Conservation (phyloP, 2,888 invertebrate genomes). For the Lasioglossum villosulum region DNA sequence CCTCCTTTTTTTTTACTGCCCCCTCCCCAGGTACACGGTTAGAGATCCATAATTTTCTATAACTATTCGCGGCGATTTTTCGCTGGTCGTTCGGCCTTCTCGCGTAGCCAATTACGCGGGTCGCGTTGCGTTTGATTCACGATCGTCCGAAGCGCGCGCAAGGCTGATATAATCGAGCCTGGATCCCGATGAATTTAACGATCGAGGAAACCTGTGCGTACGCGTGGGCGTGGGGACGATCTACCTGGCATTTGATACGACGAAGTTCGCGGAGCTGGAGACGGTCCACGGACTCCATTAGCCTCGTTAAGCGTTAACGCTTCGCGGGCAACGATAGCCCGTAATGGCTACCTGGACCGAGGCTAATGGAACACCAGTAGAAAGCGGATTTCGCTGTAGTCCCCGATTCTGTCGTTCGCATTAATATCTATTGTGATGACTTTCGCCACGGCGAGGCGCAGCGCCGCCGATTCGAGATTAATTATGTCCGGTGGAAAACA, state of each 20-base stretch:
- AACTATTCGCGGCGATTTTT: slow-evolving; percentile 30
- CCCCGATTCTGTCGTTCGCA: slow-evolving; percentile 44
- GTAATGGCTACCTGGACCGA: slow-evolving; percentile 40
- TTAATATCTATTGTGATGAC: slow-evolving; percentile 61
- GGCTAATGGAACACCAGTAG: slow-evolving; percentile 53
- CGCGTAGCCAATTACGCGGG: slow-evolving; percentile 61
- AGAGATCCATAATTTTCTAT: slow-evolving; percentile 39
- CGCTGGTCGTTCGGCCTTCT: background rate
- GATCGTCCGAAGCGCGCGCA: slow-evolving; percentile 22
- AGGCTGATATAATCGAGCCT: slow-evolving; percentile 46
- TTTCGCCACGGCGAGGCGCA: slow-evolving; percentile 28
- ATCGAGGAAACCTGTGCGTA: slow-evolving; percentile 35
- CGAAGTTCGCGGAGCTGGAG: slow-evolving; percentile 51
- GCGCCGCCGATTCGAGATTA: slow-evolving; percentile 41
- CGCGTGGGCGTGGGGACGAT: slow-evolving; percentile 19
- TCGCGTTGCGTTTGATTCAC: slow-evolving; percentile 65
- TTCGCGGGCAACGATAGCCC: slow-evolving; percentile 49
- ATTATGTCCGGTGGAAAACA: slow-evolving; percentile 32
- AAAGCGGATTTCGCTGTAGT: slow-evolving; percentile 53
- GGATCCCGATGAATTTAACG: slow-evolving; percentile 61
- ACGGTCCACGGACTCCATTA: slow-evolving; percentile 49
- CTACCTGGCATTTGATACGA: slow-evolving; percentile 44
- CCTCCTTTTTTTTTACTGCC: background rate
- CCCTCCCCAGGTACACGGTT: background rate
- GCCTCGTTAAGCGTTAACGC: slow-evolving; percentile 59